Percentiles rank a stretch among this genome's conserved stretches.
Evolutionary conservation across 2,797 vertebrate species (phyloP).

Genomic region (Sebastes diaconus): DNA sequence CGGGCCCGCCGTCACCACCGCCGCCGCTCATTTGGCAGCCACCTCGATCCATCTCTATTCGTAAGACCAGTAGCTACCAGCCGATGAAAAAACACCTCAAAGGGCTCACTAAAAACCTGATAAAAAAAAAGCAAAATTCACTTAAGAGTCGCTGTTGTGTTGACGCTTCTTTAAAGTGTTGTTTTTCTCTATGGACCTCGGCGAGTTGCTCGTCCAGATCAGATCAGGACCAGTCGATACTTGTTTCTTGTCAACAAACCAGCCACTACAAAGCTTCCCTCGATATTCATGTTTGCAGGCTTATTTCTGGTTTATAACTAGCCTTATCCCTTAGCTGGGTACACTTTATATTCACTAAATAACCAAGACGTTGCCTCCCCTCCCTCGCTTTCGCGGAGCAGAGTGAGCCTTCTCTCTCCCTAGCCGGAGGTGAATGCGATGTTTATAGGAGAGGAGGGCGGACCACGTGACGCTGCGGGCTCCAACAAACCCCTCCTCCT

Average conservation of each 20-base stretch:
- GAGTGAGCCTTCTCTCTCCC: background rate
- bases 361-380: background rate
- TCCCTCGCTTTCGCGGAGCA: background rate
- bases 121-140: background rate
- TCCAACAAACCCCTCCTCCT: too few relatives aligned
- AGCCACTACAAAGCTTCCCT: background rate
- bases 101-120: background rate
- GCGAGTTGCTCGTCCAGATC: background rate
- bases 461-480: conserved; percentile 66
- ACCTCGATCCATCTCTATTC: conserved; percentile 76
- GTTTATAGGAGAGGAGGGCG: conserved; percentile 64
- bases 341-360: background rate
- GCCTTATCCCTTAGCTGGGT: rapidly evolving
- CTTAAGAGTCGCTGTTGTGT: background rate
- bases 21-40: conserved; percentile 83
- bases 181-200: background rate
- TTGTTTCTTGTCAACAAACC: background rate
- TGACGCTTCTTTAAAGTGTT: background rate
- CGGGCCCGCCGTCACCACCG: conserved; percentile 9
- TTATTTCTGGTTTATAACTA: background rate
- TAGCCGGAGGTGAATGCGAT: conserved; percentile 30
- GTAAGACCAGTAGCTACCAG: background rate
- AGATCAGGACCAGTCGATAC: too few relatives aligned
- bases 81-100: background rate
- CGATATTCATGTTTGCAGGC: background rate